Evolutionary conservation across 2,113 vertebrate genomes (phyloP).

Genomic region (Neolamprologus cancellatus): DNA sequence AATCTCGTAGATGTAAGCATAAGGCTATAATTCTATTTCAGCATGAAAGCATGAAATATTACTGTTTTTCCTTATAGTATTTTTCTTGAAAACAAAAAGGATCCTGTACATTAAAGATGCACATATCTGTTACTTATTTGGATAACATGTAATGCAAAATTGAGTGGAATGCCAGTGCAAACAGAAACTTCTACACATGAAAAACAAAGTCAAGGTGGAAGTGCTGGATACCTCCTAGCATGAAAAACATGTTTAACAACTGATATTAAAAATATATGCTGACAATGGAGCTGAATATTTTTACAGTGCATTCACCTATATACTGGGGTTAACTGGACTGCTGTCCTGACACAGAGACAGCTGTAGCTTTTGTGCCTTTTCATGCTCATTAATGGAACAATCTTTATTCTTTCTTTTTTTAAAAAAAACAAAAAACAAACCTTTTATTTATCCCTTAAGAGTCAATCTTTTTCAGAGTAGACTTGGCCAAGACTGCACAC

Average conservation of each 20-base stretch:
- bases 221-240: background rate
- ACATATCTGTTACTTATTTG: background rate
- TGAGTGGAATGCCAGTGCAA: background rate
- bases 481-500: background rate
- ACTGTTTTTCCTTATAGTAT: background rate
- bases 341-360: background rate
- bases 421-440: rapidly evolving
- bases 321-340: background rate
- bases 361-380: background rate
- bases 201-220: background rate
- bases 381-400: too few relatives aligned
- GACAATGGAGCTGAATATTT: background rate
- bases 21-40: background rate
- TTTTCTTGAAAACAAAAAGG: background rate
- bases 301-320: background rate
- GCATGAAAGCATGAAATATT: background rate
- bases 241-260: background rate
- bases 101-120: background rate
- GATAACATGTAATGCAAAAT: background rate
- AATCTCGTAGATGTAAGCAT: background rate
- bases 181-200: background rate
- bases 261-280: background rate
- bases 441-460: background rate
- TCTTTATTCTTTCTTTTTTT: background rate
- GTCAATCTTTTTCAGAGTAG: background rate